A percentile compares a stretch with the other conserved stretches of the same genome.
Evolutionary conservation across 2,888 invertebrate species (phyloP).

Genomic region (Hemithea aestivaria): DNA sequence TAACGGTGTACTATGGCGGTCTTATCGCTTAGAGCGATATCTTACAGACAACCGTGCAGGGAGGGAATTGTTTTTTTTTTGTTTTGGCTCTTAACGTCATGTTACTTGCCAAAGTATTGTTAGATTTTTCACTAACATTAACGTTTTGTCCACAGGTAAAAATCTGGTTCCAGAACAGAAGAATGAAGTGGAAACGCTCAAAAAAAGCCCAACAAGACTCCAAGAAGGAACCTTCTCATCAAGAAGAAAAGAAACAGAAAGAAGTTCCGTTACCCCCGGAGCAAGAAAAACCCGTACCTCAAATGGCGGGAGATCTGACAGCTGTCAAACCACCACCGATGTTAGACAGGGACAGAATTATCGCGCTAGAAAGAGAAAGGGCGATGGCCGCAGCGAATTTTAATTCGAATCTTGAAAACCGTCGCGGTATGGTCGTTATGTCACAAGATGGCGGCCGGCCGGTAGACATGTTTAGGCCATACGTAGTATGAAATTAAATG

Average conservation of each 20-base stretch:
- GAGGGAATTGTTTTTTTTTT: too few species aligned
- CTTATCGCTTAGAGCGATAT: too few species aligned
- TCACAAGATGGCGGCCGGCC: conserved; percentile 69
- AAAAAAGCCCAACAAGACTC: conserved; percentile 97
- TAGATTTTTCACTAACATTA: too few species aligned
- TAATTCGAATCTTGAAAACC: conserved; percentile 73
- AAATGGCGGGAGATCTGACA: conserved; percentile 66
- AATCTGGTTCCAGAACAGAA: conserved; percentile 99
- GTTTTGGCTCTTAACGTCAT: too few species aligned
- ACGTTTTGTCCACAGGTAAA: conserved; percentile 89
- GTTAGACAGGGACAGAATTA: conserved; percentile 72
- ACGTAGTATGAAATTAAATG: conserved; percentile 71
- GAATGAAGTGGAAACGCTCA: conserved; percentile 99
- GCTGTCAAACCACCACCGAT: conserved; percentile 68
- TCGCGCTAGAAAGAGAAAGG: conserved; percentile 67
- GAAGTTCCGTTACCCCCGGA: conserved; percentile 29
- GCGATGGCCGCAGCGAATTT: conserved; percentile 74
- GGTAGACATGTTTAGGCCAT: conserved; percentile 75
- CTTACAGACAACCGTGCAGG: too few species aligned
- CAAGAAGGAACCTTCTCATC: conserved; percentile 75
- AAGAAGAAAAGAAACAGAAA: conserved; percentile 62
- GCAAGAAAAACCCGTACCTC: conserved; percentile 48
- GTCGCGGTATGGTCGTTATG: conserved; percentile 66
- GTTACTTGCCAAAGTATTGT: too few species aligned
- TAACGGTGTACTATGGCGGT: too few species aligned